Evolutionary conservation across 2,888 invertebrate species (phyloP).

Genomic region (Callyntrura guangdongensis): DNA sequence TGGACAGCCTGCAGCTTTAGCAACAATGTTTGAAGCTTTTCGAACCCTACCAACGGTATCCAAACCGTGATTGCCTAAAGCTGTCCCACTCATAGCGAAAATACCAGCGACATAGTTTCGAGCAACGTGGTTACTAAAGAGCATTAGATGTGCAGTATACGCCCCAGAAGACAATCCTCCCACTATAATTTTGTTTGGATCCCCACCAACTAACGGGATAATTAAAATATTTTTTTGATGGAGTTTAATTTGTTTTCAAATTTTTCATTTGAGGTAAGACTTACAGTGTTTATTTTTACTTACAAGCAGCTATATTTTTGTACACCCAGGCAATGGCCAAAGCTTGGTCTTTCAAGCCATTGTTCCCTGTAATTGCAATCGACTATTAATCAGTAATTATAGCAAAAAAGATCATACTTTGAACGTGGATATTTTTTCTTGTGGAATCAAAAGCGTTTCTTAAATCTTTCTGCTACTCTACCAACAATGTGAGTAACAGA

Average conservation of each 20-base stretch:
- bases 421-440: too few relatives aligned
- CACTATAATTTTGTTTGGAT: conserved; percentile 30
- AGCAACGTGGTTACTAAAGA: conserved; percentile 31
- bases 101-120: conserved; percentile 55
- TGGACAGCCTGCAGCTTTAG: conserved; percentile 48
- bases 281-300: too few relatives aligned
- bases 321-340: conserved; percentile 56
- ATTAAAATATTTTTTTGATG: too few relatives aligned
- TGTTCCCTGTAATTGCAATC: conserved; percentile 34
- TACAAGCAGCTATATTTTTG: conserved; percentile 42
- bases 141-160: conserved; percentile 37
- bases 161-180: conserved; percentile 62
- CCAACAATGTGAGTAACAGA: too few relatives aligned
- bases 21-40: conserved; percentile 45
- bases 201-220: conserved; percentile 68
- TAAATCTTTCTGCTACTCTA: too few relatives aligned
- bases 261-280: too few relatives aligned
- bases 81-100: conserved; percentile 40
- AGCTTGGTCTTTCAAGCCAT: conserved; percentile 49
- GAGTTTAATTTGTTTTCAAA: too few relatives aligned
- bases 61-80: conserved; percentile 43
- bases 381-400: too few relatives aligned
- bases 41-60: conserved; percentile 56
- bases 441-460: too few relatives aligned
- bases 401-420: too few relatives aligned